Conservation (phyloP, 2,113 vertebrate genomes). For the Campylomormyrus tamandua region DNA sequence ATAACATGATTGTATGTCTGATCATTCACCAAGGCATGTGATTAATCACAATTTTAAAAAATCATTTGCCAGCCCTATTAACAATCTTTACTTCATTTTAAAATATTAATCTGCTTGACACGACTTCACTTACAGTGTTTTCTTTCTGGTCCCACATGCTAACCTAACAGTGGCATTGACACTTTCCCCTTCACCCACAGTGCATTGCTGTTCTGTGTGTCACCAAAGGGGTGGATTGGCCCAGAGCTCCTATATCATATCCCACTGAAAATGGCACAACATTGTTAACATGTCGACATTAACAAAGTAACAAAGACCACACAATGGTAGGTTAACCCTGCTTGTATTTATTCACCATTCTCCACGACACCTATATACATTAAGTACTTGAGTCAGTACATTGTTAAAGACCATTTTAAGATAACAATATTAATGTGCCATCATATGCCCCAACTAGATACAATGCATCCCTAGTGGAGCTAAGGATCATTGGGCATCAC, state of each 20-base stretch:
- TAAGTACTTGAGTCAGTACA: constrained; percentile 2
- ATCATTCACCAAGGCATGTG: not conserved
- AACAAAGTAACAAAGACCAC: not conserved
- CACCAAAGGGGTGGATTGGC: not conserved
- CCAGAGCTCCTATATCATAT: not conserved
- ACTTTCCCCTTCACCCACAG: not conserved
- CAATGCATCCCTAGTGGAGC: not conserved
- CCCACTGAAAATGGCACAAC: not conserved
- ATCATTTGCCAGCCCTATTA: not conserved
- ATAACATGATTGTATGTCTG: not conserved
- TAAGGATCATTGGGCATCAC: not conserved
- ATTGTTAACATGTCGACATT: not conserved
- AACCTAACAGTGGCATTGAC: not conserved
- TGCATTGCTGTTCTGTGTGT: not conserved
- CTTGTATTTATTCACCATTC: constrained; percentile 7
- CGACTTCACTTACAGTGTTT: not conserved
- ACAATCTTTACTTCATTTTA: not conserved
- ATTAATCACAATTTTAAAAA: not conserved
- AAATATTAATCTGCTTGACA: not conserved
- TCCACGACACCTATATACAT: constrained; percentile 6
- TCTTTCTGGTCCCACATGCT: not conserved
- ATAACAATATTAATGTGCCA: constrained; percentile 2
- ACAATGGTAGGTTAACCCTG: not conserved
- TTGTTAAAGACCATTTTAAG: constrained; percentile 1
- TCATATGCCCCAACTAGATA: not conserved